phyloP scores from a whole-genome alignment of 2,888 invertebrate species.

The Amphipoea oculea region DNA sequence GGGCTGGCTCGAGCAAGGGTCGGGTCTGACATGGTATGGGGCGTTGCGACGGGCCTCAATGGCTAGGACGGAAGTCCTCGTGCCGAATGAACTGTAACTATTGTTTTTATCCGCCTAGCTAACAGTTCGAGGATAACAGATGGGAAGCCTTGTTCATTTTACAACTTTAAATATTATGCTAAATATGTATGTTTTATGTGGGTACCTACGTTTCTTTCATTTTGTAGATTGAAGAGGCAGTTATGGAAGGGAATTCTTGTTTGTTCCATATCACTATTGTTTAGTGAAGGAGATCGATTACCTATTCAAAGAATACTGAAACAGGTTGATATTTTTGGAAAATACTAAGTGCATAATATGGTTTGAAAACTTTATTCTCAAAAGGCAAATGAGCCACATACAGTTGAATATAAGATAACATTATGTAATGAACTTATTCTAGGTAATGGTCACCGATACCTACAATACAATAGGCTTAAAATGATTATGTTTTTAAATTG shows the following conservation, averaged over 20 bases:
- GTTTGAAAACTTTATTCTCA: too few species aligned
- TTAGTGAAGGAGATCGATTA: constrained; percentile 26
- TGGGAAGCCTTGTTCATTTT: constrained; percentile 62
- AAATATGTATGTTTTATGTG: constrained; percentile 49
- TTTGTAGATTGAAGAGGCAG: constrained; percentile 40
- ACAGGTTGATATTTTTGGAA: neutral
- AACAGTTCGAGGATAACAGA: constrained; percentile 63
- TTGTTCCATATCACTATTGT: constrained; percentile 29
- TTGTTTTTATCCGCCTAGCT: constrained; percentile 75
- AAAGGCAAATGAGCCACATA: too few species aligned
- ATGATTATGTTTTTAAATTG: too few species aligned
- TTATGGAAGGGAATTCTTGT: constrained; percentile 12
- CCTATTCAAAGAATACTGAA: constrained; percentile 6
- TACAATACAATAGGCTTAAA: too few species aligned
- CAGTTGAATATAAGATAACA: too few species aligned
- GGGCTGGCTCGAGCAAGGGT: too few species aligned
- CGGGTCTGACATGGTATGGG: too few species aligned
- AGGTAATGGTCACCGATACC: too few species aligned
- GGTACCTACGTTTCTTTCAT: constrained; percentile 26
- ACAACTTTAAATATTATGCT: constrained; percentile 54
- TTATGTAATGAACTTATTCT: too few species aligned
- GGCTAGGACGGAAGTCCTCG: constrained; percentile 48
- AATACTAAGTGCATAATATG: neutral
- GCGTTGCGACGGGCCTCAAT: too few species aligned
- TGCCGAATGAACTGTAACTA: constrained; percentile 82